These are phyloP conservation scores for Entomyzon cyanotis DNA, from an alignment of 2,113 vertebrate species.

Conservation along the genomic window DNA sequence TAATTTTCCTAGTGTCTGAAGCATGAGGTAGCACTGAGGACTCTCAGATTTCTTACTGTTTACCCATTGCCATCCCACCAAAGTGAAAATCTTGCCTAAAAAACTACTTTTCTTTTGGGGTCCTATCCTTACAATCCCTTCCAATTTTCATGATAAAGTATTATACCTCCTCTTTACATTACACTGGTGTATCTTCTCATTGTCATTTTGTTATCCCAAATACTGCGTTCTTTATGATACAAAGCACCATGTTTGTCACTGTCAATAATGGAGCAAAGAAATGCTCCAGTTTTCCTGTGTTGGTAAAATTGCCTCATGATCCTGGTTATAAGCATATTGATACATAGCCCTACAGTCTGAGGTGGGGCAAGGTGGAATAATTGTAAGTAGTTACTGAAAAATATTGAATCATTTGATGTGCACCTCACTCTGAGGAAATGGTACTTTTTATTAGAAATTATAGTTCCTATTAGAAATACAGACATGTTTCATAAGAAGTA, in stretches of 20 bases:
- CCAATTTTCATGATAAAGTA: background rate
- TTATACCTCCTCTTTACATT: background rate
- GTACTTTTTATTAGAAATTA: background rate
- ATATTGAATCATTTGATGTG: background rate
- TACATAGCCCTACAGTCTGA: background rate
- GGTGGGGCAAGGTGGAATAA: background rate
- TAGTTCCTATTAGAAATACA: background rate
- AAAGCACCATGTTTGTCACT: background rate
- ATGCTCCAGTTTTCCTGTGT: background rate
- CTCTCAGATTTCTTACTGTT: background rate
- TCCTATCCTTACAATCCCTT: background rate
- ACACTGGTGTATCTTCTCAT: background rate
- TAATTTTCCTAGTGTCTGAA: background rate
- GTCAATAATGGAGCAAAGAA: background rate
- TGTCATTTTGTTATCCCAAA: background rate
- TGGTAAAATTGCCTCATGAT: background rate
- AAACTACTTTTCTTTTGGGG: background rate
- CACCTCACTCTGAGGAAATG: background rate
- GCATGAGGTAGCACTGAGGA: fast-evolving
- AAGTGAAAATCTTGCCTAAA: background rate
- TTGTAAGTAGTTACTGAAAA: background rate
- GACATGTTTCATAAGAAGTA: background rate
- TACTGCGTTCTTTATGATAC: background rate
- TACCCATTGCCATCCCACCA: background rate
- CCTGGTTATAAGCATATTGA: background rate